phyloP scores from a whole-genome alignment of 1,140 invertebrate genomes.

The Neotoxoptera formosana region DNA sequence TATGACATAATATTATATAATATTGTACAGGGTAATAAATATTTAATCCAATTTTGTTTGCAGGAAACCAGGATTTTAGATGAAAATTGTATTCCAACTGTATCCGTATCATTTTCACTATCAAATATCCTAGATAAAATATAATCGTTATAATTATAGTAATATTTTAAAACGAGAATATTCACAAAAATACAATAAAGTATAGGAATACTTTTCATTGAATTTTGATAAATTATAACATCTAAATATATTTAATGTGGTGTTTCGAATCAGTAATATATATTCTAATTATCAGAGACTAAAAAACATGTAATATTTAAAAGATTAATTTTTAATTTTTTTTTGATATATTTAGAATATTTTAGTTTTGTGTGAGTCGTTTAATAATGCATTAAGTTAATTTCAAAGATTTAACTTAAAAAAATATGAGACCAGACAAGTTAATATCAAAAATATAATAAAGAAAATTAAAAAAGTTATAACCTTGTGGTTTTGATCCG shows the following conservation, averaged over 20 bases:
- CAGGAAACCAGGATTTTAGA: not conserved
- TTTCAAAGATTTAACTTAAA: conserved; percentile 1
- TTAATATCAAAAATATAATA: not conserved
- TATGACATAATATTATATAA: not conserved
- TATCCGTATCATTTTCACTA: not conserved
- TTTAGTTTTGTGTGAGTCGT: not conserved
- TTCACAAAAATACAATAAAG: too few species aligned
- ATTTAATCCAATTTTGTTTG: not conserved
- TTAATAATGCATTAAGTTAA: not conserved
- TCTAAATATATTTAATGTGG: too few species aligned
- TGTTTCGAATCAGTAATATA: too few species aligned
- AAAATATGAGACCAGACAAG: not conserved
- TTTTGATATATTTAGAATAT: not conserved
- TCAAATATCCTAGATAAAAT: not conserved
- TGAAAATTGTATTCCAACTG: not conserved
- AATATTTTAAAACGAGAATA: too few species aligned
- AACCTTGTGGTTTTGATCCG: not conserved
- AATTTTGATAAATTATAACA: too few species aligned
- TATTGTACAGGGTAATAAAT: not conserved
- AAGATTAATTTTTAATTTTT: not conserved
- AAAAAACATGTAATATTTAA: not conserved
- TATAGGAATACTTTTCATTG: too few species aligned
- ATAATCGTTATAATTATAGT: too few species aligned
- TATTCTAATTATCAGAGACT: too few species aligned
- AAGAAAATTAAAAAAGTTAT: not conserved